Evolutionary conservation across 2,113 vertebrate species (phyloP).

Genomic region (Neopipo cinnamomea): DNA sequence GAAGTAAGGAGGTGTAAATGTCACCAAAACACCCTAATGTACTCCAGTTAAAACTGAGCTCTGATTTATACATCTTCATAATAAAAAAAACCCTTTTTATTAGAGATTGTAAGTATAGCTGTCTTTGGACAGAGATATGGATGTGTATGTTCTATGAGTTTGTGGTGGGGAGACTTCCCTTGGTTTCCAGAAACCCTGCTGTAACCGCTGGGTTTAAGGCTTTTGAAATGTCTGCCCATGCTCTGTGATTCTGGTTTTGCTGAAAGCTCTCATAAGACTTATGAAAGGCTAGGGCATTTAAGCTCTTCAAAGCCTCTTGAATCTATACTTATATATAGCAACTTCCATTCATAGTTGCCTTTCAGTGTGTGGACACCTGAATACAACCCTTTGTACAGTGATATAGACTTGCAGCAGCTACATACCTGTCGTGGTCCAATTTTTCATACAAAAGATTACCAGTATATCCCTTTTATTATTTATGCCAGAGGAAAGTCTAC

Average conservation of each 20-base stretch:
- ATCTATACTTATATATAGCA: background rate
- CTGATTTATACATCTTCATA: background rate
- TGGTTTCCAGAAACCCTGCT: background rate
- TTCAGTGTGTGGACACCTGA: background rate
- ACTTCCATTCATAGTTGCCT: background rate
- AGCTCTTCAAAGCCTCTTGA: background rate
- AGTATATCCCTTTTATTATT: background rate
- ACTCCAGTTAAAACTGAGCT: background rate
- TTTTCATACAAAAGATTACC: background rate
- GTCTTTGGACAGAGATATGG: background rate
- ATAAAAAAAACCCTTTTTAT: background rate
- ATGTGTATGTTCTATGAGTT: background rate
- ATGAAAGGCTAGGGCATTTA: background rate
- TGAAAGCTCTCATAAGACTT: background rate
- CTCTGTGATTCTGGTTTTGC: background rate
- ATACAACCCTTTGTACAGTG: background rate
- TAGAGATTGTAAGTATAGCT: background rate
- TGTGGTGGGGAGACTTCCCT: background rate
- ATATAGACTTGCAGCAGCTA: background rate
- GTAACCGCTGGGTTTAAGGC: background rate
- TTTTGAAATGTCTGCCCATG: background rate
- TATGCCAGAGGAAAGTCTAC: background rate
- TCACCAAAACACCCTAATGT: background rate
- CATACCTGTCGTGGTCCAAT: background rate
- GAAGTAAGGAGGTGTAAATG: background rate